Conservation (phyloP, 1,140 invertebrate genomes). For the Apis laboriosa region DNA sequence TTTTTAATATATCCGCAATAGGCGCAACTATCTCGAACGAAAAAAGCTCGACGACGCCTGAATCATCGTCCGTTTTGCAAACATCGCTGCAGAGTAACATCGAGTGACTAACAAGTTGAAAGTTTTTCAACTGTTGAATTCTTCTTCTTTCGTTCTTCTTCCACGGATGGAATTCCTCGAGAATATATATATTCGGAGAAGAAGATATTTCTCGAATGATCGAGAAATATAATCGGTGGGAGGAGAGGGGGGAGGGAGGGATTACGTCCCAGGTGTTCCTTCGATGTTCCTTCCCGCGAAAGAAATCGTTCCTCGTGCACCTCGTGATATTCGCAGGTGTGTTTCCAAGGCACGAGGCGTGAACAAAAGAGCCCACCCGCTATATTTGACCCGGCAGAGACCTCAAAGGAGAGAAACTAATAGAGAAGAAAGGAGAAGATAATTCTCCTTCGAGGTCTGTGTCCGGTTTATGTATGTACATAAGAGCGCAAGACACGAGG, state of each 20-base stretch:
- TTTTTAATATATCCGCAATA: too few relatives aligned
- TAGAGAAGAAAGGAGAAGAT: constrained; percentile 26
- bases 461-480: background rate
- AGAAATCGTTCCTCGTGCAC: background rate
- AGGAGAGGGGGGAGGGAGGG: too few relatives aligned
- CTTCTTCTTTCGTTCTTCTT: too few relatives aligned
- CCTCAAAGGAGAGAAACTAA: constrained; percentile 20
- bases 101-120: too few relatives aligned
- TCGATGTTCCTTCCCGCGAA: background rate
- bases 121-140: too few relatives aligned
- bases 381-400: constrained; percentile 45
- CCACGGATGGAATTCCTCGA: too few relatives aligned
- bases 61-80: constrained; percentile 28
- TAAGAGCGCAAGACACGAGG: background rate
- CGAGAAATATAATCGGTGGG: too few relatives aligned
- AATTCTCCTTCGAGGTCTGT: constrained; percentile 30
- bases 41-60: background rate
- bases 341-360: background rate
- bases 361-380: constrained; percentile 36
- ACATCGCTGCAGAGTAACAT: background rate
- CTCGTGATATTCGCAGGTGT: background rate
- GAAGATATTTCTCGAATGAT: background rate
- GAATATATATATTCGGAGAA: background rate
- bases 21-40: background rate
- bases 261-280: background rate